Evolutionary conservation across 2,888 invertebrate species (phyloP), one percentile per base, ranked within the genome.

Genomic region (Fragum sueziense): DNA sequence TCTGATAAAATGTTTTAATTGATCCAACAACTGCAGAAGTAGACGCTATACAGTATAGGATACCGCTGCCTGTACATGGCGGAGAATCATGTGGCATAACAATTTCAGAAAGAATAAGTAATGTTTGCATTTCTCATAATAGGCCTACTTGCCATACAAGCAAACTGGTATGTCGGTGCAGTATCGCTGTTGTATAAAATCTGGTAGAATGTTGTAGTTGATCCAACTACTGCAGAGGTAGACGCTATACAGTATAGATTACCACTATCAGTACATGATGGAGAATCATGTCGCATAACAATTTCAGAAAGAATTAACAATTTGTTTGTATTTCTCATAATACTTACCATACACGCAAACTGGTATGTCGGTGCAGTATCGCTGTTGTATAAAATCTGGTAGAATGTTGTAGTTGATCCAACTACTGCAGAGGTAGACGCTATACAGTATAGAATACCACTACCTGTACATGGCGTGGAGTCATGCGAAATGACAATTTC

Each of bases 331-430:
- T n/a, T n/a, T n/a, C n/a, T n/a, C n/a, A n/a, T 7, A 52, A 6
- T n/a, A 52, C 52, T n/a, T 11, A 52, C 20, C 52, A 52, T 51
- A 37, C 75, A 75, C 7, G 75, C 37, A 51, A 75, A 75, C 34
- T 22, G 29, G 70, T 62, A 51, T 29, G 33, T 33, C 25, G 22
- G 37, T 14, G 37, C 7, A n/a, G 31, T 33, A 4, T 70, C 73
- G 1, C 61, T 52, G 33, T 82, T 82, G 71, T 79, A 82, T n/a
- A 82, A 57, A 7, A 70, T 76, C 47, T 82, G 82, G 29, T 82
- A 82, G 47, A 74, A 76, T 3, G 70, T 74, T 7, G 57, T 72
- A 0, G 34, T 71, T 3, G 62, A 57, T 1, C 74, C 68, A 4
- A 70, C 61, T 11, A 62, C 59, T 20, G 68, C 54, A 33, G 73